Evolutionary conservation across 2,888 invertebrate genomes (phyloP).

Genomic region (Hemicrepidius hirtus): DNA sequence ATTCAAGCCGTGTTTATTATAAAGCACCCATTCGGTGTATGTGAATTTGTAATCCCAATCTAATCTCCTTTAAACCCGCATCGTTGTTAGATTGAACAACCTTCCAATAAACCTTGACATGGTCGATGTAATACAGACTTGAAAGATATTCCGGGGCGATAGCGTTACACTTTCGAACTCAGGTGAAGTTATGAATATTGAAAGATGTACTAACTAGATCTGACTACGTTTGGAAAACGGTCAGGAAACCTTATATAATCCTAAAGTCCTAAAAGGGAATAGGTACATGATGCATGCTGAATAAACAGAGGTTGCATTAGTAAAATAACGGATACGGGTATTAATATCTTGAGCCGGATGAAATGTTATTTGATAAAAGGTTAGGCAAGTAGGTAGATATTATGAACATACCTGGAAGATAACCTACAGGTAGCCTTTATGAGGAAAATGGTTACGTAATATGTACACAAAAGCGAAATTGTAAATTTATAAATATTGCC

Average conservation of each 20-base stretch:
- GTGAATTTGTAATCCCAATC: conserved; percentile 4
- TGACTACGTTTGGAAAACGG: conserved; percentile 23
- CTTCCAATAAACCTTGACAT: conserved; percentile 24
- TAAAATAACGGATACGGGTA: conserved; percentile 1
- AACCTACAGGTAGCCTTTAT: neutral
- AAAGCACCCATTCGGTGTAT: too few species aligned
- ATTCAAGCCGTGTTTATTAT: too few species aligned
- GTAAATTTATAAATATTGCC: too few species aligned
- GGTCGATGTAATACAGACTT: conserved; percentile 1
- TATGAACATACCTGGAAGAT: neutral
- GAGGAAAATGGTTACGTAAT: neutral
- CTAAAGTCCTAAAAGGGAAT: neutral
- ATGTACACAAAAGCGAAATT: neutral
- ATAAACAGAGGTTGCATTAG: conserved; percentile 21
- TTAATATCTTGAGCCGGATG: neutral
- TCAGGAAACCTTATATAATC: conserved; percentile 20
- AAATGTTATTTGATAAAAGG: neutral
- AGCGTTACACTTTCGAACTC: conserved; percentile 11
- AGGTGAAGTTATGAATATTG: conserved; percentile 26
- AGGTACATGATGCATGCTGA: neutral
- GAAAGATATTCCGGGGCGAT: conserved; percentile 3
- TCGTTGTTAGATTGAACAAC: conserved; percentile 17
- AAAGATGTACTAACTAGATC: conserved; percentile 16
- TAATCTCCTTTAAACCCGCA: conserved; percentile 7
- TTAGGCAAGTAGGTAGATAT: conserved; percentile 1